Evolutionary conservation across 2,888 invertebrate genomes (phyloP), one percentile per base, ranked within the genome.

Genomic region (Drosophila pseudotakahashii): DNA sequence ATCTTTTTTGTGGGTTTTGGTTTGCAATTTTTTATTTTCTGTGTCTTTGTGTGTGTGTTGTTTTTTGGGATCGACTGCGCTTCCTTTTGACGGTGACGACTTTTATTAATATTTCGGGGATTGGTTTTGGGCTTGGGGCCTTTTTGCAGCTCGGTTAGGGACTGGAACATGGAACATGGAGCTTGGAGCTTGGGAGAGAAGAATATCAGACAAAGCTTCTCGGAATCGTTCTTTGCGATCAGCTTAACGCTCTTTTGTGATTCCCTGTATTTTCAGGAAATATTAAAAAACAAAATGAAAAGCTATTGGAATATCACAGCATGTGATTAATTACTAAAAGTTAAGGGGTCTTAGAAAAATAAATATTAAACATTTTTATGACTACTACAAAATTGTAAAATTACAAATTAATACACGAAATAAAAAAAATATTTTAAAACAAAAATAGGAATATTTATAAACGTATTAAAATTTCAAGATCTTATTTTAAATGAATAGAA

Each of bases 51-150:
- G 23, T 34, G 50, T 47, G 57, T 42, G 42, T 42, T 34, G 63
- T 50, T 48, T 44, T 68, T 75, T 77, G 79, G 75, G 63, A 59
- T 83, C 63, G 73, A 75, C 77, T 86, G 77, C 84, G 81, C 81
- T 82, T 82, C 81, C 81, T 74, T 87, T 79, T 87, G 82, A 81
- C 87, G 87, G 77, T 82, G 82, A 82, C 87, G 82, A 87, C 81
- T 82, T 82, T 84, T 82, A 82, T 82, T 87, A 82, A 82, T 87
- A 84, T 82, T 74, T 82, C 74, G 87, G 82, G 87, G 81, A 66
- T 81, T 81, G 82, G 76, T 76, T 75, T 68, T 75, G 69, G 60
- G 76, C 64, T 59, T 61, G 68, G 64, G 73, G 58, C 42, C 44
- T 63, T 44, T 64, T 37, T 57, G 32, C 54, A 59, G 16, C 55